Evolutionary conservation across 2,888 invertebrate genomes (phyloP).

Genomic region (Tachina lurida): DNA sequence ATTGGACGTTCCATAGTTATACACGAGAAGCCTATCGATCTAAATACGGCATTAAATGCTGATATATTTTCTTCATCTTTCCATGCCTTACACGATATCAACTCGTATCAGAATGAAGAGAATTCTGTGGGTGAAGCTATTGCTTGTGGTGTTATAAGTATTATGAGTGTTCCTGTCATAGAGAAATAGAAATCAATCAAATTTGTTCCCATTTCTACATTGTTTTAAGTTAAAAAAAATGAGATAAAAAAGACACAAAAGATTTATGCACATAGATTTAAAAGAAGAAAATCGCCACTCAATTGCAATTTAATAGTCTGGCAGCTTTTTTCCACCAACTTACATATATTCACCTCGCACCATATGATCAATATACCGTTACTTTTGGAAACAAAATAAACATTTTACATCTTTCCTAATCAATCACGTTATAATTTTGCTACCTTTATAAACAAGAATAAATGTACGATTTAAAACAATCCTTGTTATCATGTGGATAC

Average conservation of each 20-base stretch:
- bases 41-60: conserved; percentile 81
- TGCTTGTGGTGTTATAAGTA: conserved; percentile 82
- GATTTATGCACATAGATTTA: no score
- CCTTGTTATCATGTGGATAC: conserved; percentile 58
- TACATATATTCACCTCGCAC: neutral
- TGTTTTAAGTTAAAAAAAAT: neutral
- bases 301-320: neutral
- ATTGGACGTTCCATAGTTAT: conserved; percentile 85
- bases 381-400: conserved; percentile 32
- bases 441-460: neutral
- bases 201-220: neutral
- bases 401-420: neutral
- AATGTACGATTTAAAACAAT: conserved; percentile 56
- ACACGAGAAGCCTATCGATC: conserved; percentile 82
- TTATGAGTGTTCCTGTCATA: conserved; percentile 76
- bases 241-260: neutral
- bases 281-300: neutral
- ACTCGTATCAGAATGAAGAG: conserved; percentile 82
- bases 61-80: conserved; percentile 80
- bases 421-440: neutral
- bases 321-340: neutral
- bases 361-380: conserved; percentile 37
- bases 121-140: conserved; percentile 80
- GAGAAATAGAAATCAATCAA: conserved; percentile 26
- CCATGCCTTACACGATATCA: conserved; percentile 76